A percentile compares a stretch with the other conserved stretches of the same genome.
phyloP scores from a whole-genome alignment of 1,140 invertebrate genomes.

The Scaptomyza pallida region DNA sequence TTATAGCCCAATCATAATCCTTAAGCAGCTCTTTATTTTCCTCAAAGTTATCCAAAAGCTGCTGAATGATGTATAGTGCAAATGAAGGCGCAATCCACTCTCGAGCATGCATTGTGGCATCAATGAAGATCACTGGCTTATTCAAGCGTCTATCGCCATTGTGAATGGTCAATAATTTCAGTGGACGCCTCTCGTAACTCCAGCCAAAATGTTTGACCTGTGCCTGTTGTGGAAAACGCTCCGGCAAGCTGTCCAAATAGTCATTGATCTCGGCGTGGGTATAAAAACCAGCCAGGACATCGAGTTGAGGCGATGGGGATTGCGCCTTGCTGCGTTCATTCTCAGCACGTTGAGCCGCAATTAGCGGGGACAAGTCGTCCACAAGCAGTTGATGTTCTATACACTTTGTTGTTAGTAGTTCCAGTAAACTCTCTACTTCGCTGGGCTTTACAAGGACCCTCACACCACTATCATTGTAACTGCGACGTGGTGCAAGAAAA shows the following conservation, averaged over 20 bases:
- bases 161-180: constrained; percentile 85
- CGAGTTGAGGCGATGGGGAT: constrained; percentile 36
- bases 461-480: constrained; percentile 18
- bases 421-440: constrained; percentile 51
- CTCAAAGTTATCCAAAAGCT: constrained; percentile 85
- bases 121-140: constrained; percentile 86
- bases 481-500: constrained; percentile 21
- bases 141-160: constrained; percentile 65
- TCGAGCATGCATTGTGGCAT: constrained; percentile 87
- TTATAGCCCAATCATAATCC: constrained; percentile 86
- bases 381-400: constrained; percentile 70
- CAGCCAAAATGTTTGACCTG: constrained; percentile 84
- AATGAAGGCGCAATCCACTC: constrained; percentile 89
- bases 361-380: constrained; percentile 61
- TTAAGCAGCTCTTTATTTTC: constrained; percentile 83
- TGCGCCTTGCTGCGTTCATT: constrained; percentile 39
- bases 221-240: constrained; percentile 83
- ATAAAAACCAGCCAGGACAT: constrained; percentile 62
- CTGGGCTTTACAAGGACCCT: constrained; percentile 79
- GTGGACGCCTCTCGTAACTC: constrained; percentile 85
- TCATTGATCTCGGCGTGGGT: constrained; percentile 84
- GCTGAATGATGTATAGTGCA: constrained; percentile 87
- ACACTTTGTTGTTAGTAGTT: constrained; percentile 27
- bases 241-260: constrained; percentile 85
- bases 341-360: constrained; percentile 49